Conservation (phyloP, 2,888 invertebrate genomes). For the Thysanoteuthis rhombus region DNA sequence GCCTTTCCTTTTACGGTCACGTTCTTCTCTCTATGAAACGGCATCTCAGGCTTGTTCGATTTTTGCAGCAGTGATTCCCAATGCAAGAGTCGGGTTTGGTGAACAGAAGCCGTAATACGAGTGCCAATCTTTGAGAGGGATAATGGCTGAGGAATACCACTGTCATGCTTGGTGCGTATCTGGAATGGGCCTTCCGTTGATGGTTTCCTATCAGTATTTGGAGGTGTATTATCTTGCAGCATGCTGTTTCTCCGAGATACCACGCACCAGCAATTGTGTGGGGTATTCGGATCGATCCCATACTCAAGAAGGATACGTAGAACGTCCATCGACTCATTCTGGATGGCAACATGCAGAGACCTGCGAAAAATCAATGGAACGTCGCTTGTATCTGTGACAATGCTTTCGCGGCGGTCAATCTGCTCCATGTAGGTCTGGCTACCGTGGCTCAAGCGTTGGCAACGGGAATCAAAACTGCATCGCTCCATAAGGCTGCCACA, state of each 20-base stretch:
- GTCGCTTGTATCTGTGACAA: constrained; percentile 57
- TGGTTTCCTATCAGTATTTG: not conserved
- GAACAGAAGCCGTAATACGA: not conserved
- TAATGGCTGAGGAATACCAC: not conserved
- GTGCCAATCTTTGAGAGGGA: not conserved
- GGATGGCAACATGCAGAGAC: constrained; percentile 73
- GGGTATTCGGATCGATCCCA: constrained; percentile 73
- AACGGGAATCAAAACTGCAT: constrained; percentile 47
- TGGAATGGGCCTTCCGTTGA: not conserved
- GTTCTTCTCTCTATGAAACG: not conserved
- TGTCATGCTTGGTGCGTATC: not conserved
- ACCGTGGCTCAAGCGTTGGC: constrained; percentile 52
- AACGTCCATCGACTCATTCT: constrained; percentile 72
- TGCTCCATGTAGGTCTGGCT: constrained; percentile 65
- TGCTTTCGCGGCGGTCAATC: constrained; percentile 61
- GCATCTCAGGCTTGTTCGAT: not conserved
- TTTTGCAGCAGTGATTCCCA: constrained; percentile 26
- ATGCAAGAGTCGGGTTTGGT: not conserved
- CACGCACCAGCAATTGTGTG: constrained; percentile 61
- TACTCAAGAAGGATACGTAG: constrained; percentile 71
- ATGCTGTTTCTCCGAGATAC: constrained; percentile 33
- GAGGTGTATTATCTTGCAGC: not conserved
- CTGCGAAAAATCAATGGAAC: constrained; percentile 71
- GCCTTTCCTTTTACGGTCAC: not conserved
- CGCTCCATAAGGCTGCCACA: constrained; percentile 41